Base-by-base conservation (phyloP, 2,113 vertebrate genomes). In the Myotis lucifugus region DNA sequence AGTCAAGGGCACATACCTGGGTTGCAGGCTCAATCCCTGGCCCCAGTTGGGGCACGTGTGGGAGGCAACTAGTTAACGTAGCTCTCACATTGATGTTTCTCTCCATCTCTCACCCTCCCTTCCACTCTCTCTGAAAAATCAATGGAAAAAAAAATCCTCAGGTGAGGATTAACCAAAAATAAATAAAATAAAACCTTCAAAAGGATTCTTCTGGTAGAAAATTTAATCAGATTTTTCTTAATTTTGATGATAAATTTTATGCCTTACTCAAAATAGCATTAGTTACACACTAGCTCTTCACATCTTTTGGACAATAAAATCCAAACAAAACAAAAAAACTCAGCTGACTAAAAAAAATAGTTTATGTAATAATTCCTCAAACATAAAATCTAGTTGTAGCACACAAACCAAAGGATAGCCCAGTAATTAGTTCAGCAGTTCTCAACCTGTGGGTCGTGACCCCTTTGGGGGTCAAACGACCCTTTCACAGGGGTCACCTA, bases 201-300 rank as follows among this genome's bases (percentile, higher is more conserved):
- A 90, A 77, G 50, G 14, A 93, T 83, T 85, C 66, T 94, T 88
- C 78, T 50, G 37, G n/a, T 42, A 81, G 67, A 76, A 95, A 73
- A 48, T 11, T 77, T 56, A 64, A 48, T 85, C 37, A 13, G 64
- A 73, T 64, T 90, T 96, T 91, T 92, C 81, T 90, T 66, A 76
- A 90, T 40, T 92, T 70, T 90, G 72, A 87, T 79, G 34, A 50
- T 9, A 59, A 2, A 40, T 67, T 40, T 83, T 73, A 91, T n/a
- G 19, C 32, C 76, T 83, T 89, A 79, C 67, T 91, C 25, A 95
- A 93, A 94, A 92, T 4, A 93, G 27, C 29, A 84, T 37, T 79
- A 66, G 46, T 76, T 91, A 13, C 19, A 89, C 40, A 90, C 19
- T 78, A 95, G 42, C 42, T 56, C 93, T 0, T 50, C 54, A 77